A percentile compares a stretch with the other conserved stretches of the same genome.
phyloP scores from a whole-genome alignment of 2,888 invertebrate species.

The Gymnosoma rotundatum region DNA sequence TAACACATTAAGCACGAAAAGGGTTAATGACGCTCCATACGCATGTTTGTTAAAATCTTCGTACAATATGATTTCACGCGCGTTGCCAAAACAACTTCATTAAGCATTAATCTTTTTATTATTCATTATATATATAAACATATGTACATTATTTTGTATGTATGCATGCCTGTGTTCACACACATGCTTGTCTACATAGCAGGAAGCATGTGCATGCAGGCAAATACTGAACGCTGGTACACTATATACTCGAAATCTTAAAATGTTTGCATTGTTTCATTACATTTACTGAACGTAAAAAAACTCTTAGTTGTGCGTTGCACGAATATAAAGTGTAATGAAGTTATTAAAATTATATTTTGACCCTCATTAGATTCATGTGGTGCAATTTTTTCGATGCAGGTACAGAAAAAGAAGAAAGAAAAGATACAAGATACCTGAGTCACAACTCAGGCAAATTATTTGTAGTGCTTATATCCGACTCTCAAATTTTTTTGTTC shows the following conservation, averaged over 20 bases:
- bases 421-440: not conserved
- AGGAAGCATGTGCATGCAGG: too few relatives aligned
- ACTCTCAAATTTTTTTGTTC: not conserved
- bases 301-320: not conserved
- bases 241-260: too few relatives aligned
- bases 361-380: constrained; percentile 19
- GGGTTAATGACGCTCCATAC: constrained; percentile 10
- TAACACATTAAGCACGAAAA: not conserved
- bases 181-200: too few relatives aligned
- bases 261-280: not conserved
- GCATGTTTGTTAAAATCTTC: constrained; percentile 22
- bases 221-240: not conserved
- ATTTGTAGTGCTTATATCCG: too few relatives aligned
- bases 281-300: not conserved
- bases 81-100: constrained; percentile 46
- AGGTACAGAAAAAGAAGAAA: not conserved
- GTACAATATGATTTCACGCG: constrained; percentile 16
- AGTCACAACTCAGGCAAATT: not conserved
- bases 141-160: not conserved
- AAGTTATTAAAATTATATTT: constrained; percentile 38
- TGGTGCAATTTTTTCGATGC: constrained; percentile 12
- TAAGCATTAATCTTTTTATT: constrained; percentile 37
- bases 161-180: too few relatives aligned
- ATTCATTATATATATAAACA: constrained; percentile 14
- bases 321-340: constrained; percentile 27